Base-by-base conservation (phyloP, 2,113 vertebrate species). In the Neodontobutis hainanensis region DNA sequence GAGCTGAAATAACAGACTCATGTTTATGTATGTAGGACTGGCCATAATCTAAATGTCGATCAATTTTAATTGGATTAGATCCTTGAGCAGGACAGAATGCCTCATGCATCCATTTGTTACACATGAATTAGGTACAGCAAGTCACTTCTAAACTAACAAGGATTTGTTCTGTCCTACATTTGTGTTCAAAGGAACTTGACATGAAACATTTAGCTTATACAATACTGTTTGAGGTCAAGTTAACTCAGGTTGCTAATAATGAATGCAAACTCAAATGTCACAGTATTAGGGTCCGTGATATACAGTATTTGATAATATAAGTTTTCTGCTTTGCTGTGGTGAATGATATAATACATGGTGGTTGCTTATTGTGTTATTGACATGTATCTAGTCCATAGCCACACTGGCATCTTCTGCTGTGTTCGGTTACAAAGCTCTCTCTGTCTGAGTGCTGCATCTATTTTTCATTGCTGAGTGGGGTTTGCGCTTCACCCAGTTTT, bases 401-500 rank as follows among this genome's bases (percentile, higher is more conserved):
- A 50, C 48, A 10, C 3, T 36, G 42, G 61, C 67, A 40, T 63
- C 68, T 15, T 42, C 63, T 45, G 4, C 65, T 57, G 47, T 15
- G 44, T 56, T 58, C 52, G 2, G 56, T 61, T 61, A 32, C 59
- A 57, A 52, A 36, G 46, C 60, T 63, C 75, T 58, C 45, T 71
- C 34, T 60, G 47, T 63, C 63, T 74, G 64, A 76, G 69, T 70
- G 70, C 59, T 57, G 53, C 73, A 68, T 87, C 67, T 77, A 77
- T 81, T 74, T 86, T 87, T 87, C 16, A 85, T 82, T 74, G n/a
- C 64, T 16, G 63, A 15, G 19, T 14, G 14, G 36, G 36, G 50
- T 60, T 48, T 56, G 32, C 16, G 36, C 46, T 47, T 65, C 44
- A 61, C 11, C 40, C 61, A 55, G n/a, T 61, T 63, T 49, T 50